Evolutionary conservation across 2,113 vertebrate genomes (phyloP).

Genomic region (Felis catus): F.catus_Fca126_mat1.0 CM031411.1:36113501-36114000

Average conservation of each 20-base stretch:
- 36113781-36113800: background rate
- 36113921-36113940: too few relatives aligned
- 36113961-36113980: too few relatives aligned
- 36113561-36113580: background rate
- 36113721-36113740: background rate
- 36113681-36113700: conserved; percentile 1
- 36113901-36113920: too few relatives aligned
- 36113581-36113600: background rate
- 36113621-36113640: background rate
- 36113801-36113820: background rate
- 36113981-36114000: too few relatives aligned
- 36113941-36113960: too few relatives aligned
- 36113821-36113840: background rate
- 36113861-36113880: too few relatives aligned
- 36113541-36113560: background rate
- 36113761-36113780: background rate
- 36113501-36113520: background rate
- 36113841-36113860: too few relatives aligned
- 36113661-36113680: background rate
- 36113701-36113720: background rate
- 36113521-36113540: background rate
- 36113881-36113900: too few relatives aligned
- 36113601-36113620: background rate
- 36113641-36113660: background rate
- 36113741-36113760: background rate